Evolutionary conservation across 2,113 vertebrate species (phyloP).

Genomic region (Pseudopipra pipra): DNA sequence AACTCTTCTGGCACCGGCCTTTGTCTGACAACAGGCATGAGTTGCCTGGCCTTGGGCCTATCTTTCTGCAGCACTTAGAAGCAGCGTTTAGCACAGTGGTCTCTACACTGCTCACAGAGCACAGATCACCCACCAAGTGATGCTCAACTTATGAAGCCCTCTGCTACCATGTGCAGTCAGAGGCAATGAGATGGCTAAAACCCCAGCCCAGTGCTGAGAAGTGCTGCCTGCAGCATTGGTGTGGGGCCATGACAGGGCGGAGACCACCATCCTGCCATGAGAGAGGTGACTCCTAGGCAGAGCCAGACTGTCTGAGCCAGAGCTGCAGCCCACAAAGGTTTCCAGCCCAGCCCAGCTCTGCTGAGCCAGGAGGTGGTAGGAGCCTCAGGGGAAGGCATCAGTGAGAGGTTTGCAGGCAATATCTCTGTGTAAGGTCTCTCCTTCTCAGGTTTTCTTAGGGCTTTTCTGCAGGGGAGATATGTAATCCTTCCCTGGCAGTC

Average conservation of each 20-base stretch:
- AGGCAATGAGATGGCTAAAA: background rate
- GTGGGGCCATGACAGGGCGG: background rate
- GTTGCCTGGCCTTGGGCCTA: background rate
- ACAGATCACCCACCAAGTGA: background rate
- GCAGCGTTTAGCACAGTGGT: accelerated
- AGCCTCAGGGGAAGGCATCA: background rate
- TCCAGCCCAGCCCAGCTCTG: background rate
- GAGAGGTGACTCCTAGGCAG: background rate
- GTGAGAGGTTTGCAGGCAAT: background rate
- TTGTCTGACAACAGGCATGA: background rate
- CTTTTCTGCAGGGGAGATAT: background rate
- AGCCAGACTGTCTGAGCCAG: background rate
- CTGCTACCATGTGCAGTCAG: background rate
- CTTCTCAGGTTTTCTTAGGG: background rate
- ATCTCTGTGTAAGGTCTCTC: background rate
- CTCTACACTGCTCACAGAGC: background rate
- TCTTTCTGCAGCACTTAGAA: background rate
- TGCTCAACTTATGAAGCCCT: background rate
- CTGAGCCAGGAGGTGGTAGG: background rate
- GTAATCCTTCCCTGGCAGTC: background rate
- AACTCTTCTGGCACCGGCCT: background rate
- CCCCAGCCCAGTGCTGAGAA: background rate
- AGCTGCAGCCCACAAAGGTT: background rate
- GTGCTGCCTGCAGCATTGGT: accelerated
- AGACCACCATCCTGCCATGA: background rate